Percentiles rank a stretch among this genome's conserved stretches.
These are phyloP conservation scores for Ciconia stormi DNA, from an alignment of 2,113 vertebrate genomes.

Conservation along the genomic window DNA sequence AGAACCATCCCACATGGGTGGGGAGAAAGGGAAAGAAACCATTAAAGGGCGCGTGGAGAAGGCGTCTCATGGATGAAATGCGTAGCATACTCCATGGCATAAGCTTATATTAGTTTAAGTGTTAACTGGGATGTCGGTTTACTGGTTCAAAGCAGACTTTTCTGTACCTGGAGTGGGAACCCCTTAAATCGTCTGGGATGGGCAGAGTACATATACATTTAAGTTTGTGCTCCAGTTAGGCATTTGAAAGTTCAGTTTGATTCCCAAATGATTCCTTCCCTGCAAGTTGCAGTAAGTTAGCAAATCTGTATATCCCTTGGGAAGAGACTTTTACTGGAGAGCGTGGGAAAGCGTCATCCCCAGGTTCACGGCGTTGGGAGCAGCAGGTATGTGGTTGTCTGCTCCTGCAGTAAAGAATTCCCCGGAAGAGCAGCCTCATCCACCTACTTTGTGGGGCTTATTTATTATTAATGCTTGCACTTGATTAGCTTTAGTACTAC, in stretches of 20 bases:
- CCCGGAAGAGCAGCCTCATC: neutral
- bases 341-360: neutral
- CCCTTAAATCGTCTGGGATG: neutral
- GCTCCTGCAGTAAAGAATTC: neutral
- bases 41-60: accelerated
- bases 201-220: accelerated
- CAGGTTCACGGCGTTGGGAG: neutral
- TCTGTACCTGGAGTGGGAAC: neutral
- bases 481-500: neutral
- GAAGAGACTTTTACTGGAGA: neutral
- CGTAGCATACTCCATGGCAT: accelerated
- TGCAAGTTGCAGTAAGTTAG: too few relatives aligned
- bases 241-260: neutral
- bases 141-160: neutral
- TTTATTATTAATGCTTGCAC: neutral
- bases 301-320: too few relatives aligned
- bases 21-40: neutral
- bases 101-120: accelerated
- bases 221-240: accelerated
- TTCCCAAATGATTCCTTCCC: neutral
- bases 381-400: accelerated
- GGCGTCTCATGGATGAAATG: neutral
- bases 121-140: neutral
- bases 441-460: neutral
- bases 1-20: neutral